These are phyloP conservation scores for Lampropteryx suffumata DNA, from an alignment of 2,888 invertebrate genomes.

Conservation along the genomic window DNA sequence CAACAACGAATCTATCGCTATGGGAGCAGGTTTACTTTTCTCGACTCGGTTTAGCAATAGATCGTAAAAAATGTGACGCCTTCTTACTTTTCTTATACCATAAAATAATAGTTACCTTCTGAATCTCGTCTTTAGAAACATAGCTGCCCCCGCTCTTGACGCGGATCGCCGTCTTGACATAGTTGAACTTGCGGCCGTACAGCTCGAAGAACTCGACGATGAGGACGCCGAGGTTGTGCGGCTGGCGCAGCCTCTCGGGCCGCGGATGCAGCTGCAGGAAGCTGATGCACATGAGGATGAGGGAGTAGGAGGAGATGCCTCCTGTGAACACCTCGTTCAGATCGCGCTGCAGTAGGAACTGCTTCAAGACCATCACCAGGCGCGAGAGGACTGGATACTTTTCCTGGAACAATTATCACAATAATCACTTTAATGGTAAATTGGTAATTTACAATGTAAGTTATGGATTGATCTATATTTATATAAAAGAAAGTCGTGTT, in stretches of 20 bases:
- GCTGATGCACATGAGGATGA: conserved; percentile 97
- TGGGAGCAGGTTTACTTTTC: no score
- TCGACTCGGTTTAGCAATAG: no score
- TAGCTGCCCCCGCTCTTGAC: conserved; percentile 97
- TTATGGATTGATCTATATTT: no score
- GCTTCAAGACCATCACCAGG: conserved; percentile 98
- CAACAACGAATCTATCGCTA: no score
- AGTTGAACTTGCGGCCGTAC: conserved; percentile 98
- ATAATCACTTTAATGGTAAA: no score
- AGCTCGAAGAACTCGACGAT: conserved; percentile 98
- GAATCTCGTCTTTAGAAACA: conserved; percentile 96
- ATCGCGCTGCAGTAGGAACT: conserved; percentile 98
- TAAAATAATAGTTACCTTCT: conserved; percentile 77
- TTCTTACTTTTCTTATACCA: no score
- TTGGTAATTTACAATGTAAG: no score
- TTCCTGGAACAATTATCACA: conserved; percentile 71
- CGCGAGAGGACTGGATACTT: conserved; percentile 95
- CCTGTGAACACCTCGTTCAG: conserved; percentile 99
- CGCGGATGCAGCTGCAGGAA: conserved; percentile 97
- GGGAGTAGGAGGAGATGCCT: conserved; percentile 99
- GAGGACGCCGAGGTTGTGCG: conserved; percentile 94
- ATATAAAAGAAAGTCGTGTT: no score
- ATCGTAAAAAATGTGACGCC: no score
- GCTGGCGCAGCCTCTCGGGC: conserved; percentile 86
- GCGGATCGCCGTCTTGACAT: conserved; percentile 96